Evolutionary conservation across 2,113 vertebrate species (phyloP).

Genomic region (Ramphastos sulfuratus): DNA sequence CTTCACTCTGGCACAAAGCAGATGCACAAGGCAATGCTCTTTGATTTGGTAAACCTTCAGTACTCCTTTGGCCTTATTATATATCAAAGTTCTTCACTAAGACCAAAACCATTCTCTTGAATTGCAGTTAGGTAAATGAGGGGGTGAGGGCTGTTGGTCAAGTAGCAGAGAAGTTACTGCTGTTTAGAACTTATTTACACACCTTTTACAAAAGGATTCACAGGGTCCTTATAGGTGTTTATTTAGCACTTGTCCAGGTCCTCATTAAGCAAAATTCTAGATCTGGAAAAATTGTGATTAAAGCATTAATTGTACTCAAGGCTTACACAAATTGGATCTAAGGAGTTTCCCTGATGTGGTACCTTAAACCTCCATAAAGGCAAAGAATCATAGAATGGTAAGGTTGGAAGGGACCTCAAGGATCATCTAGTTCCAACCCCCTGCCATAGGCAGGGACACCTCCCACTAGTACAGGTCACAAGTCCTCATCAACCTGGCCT

Average conservation of each 20-base stretch:
- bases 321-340: not conserved
- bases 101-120: not conserved
- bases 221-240: not conserved
- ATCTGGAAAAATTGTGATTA: not conserved
- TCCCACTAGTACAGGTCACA: too few species aligned
- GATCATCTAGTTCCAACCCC: too few species aligned
- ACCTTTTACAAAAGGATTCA: not conserved
- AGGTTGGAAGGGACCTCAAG: too few species aligned
- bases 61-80: not conserved
- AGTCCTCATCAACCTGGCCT: too few species aligned
- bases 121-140: not conserved
- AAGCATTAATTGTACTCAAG: not conserved
- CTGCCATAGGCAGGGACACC: too few species aligned
- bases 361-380: not conserved
- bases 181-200: not conserved
- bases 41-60: not conserved
- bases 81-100: not conserved
- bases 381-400: not conserved
- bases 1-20: not conserved
- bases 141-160: not conserved
- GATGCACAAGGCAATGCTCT: not conserved
- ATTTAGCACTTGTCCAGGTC: not conserved
- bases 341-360: not conserved
- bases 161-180: not conserved
- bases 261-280: not conserved